Conservation (phyloP, 2,888 invertebrate species). For the Chloromyia formosa region DNA sequence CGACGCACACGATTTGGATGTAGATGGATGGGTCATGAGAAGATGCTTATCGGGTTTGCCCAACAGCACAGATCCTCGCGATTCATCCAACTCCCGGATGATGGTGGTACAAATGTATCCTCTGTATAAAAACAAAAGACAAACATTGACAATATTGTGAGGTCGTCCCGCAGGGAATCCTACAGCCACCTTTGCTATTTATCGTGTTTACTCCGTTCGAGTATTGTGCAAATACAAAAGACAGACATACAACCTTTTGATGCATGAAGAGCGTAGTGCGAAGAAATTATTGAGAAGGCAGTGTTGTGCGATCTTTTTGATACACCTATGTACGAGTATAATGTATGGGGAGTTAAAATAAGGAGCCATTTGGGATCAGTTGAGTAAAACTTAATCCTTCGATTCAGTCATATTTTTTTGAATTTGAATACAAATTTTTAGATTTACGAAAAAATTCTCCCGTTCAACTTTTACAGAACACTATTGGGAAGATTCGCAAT, state of each 20-base stretch:
- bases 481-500: too few species aligned
- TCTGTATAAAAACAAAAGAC: constrained; percentile 17
- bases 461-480: too few species aligned
- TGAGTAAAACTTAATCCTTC: too few species aligned
- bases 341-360: too few species aligned
- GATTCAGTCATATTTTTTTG: too few species aligned
- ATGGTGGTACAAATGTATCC: neutral
- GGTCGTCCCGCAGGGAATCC: constrained; percentile 11
- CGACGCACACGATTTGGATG: neutral
- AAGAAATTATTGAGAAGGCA: too few species aligned
- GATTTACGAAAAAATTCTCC: too few species aligned
- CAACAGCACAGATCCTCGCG: neutral
- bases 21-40: constrained; percentile 14
- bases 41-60: constrained; percentile 26
- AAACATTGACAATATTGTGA: constrained; percentile 10
- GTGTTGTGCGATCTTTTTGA: too few species aligned
- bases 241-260: neutral
- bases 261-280: neutral
- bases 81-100: neutral
- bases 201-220: neutral
- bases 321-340: too few species aligned
- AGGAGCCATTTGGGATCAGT: too few species aligned
- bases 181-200: constrained; percentile 12
- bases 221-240: constrained; percentile 19
- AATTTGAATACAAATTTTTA: too few species aligned